Base-by-base conservation (phyloP, 2,797 vertebrate genomes). In the Melanotaenia nigrans region DNA sequence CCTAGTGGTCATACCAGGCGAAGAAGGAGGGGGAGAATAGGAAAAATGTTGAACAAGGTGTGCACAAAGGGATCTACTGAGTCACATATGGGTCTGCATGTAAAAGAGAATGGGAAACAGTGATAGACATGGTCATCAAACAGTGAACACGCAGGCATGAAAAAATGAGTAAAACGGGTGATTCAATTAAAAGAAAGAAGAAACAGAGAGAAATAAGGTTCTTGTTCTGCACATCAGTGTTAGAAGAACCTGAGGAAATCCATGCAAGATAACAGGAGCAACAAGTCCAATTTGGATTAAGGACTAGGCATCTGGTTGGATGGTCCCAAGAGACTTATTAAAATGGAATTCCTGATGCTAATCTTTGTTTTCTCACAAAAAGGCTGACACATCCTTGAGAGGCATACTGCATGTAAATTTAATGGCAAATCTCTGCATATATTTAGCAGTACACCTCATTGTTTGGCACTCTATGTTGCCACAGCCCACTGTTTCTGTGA, bases 281-380 rank as follows among this genome's bases (percentile, higher is more conserved):
- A 92, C 92, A 94, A 91, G 92, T 92, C 89, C 70, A 84, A 24
- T 74, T 88, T 88, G 77, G 80, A 90, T 87, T 83, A 87, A 87
- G 85, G 87, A 83, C 82, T 20, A 73, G 81, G 80, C 91, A 88
- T 89, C 90, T 92, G 87, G 68, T 75, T 89, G 74, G 71, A 78
- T 68, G 73, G 58, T 91, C 91, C 90, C 92, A 55, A 20, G 91
- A 92, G 92, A 90, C 92, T 92, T 92, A 93, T 94, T 93, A 93
- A 92, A 89, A 89, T 87, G 79, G 82, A 88, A 93, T 92, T 92
- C 88, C 86, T 93, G 89, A 92, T 90, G 89, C 84, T 92, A 89
- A 92, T 94, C 91, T 93, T 93, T 90, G 85, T 89, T 92, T 93
- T 91, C 74, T 79, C 83, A 87, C 84, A 90, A 65, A 92, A 85